Evolutionary conservation across 2,888 invertebrate species (phyloP).

Genomic region (Mesorhabditis sp.): DNA sequence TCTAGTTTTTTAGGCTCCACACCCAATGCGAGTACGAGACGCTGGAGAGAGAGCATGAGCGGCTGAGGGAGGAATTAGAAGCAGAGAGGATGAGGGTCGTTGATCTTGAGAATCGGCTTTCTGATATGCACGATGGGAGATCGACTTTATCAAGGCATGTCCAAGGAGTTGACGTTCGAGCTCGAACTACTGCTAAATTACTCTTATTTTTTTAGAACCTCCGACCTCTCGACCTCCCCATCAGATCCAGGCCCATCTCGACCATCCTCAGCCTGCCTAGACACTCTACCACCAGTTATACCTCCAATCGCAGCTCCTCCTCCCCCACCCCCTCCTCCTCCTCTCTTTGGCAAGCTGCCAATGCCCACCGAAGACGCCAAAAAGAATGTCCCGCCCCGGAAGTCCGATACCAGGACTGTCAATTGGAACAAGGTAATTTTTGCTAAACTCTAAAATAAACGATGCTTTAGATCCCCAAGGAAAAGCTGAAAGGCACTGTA

Average conservation of each 20-base stretch:
- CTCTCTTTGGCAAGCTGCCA: constrained; percentile 1
- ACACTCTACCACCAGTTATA: neutral
- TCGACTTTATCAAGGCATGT: constrained; percentile 18
- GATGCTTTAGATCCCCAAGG: constrained; percentile 11
- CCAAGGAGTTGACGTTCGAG: neutral
- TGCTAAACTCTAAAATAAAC: neutral
- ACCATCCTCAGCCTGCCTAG: constrained; percentile 9
- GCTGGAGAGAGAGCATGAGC: constrained; percentile 43
- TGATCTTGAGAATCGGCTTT: constrained; percentile 49
- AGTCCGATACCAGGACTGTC: constrained; percentile 88
- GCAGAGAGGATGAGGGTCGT: constrained; percentile 35
- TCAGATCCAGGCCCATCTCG: constrained; percentile 37
- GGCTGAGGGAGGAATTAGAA: constrained; percentile 38
- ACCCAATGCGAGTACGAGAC: constrained; percentile 51
- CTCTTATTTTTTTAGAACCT: constrained; percentile 17
- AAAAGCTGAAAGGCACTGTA: constrained; percentile 77
- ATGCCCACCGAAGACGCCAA: constrained; percentile 14
- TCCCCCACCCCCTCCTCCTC: constrained; percentile 42
- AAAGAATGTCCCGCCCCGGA: constrained; percentile 81
- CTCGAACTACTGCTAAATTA: neutral
- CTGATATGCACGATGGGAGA: constrained; percentile 44
- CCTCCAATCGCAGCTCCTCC: constrained; percentile 42
- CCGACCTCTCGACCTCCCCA: constrained; percentile 43
- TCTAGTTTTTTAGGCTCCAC: constrained; percentile 28
- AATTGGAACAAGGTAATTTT: constrained; percentile 76